Base-by-base conservation (phyloP, 2,113 vertebrate species). In the Microtus oregoni region DNA sequence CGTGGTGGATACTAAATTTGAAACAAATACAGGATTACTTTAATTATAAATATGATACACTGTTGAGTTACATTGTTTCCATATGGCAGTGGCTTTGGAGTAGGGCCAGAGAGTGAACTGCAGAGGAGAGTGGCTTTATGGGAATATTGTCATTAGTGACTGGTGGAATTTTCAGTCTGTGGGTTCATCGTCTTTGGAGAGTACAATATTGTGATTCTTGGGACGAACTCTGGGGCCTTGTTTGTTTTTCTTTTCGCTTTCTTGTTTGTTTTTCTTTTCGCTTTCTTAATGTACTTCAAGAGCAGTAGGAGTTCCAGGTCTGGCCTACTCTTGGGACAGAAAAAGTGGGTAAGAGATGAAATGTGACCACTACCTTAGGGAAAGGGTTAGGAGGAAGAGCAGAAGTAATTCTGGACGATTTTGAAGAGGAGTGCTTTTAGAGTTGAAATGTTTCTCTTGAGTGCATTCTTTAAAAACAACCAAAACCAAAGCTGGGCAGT, bases 1-100 rank as follows among this genome's bases (percentile, higher is more conserved):
- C 3, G 17, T 82, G 30, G 15, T 73, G 28, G 76, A 92, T 38
- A 90, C 58, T 94, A 92, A 88, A 72, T 95, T 94, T 92, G 85
- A 96, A 97, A 89, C 55, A 94, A 94, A 89, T 81, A 85, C 15
- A 68, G 26, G 38, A 90, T 92, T 95, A 47, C 78, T 91, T 97
- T 95, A 13, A 90, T 81, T 94, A 87, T 7, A 26, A 78, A 17
- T 75, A 8, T 55, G 5, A 35, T 65, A 35, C 22, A 85, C 26
- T 96, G 9, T 61, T 95, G 22, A 41, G 20, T 91, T 94, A 81
- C 28, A 72, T 85, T 90, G 90, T n/a, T 86, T 89, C 89, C 91
- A 89, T 96, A 94, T 95, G 77, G 75, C 5, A 89, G 75, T 92
- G 68, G 41, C 75, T 94, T 94, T 96, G 94, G 24, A 92, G 12